Evolutionary conservation across 1,140 invertebrate species (phyloP).

Genomic region (Leucophenga varia): DNA sequence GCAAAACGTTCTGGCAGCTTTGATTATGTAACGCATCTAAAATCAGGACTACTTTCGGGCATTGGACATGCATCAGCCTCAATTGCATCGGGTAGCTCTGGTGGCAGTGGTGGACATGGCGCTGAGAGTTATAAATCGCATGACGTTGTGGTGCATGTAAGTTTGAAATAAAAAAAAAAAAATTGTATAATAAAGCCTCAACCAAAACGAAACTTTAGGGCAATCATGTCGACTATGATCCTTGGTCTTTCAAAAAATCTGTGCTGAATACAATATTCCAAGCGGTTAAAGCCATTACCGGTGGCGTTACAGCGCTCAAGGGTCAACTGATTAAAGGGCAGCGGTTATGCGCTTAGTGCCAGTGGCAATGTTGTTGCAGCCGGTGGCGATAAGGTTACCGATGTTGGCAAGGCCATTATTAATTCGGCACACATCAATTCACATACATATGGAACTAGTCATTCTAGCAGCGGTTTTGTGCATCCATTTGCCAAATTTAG

Average conservation of each 20-base stretch:
- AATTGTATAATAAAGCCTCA: not conserved
- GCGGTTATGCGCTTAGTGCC: constrained; percentile 72
- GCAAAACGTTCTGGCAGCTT: constrained; percentile 56
- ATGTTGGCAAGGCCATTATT: constrained; percentile 74
- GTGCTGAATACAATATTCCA: constrained; percentile 77
- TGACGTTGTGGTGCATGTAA: constrained; percentile 56
- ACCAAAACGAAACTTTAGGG: constrained; percentile 33
- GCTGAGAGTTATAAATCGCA: constrained; percentile 56
- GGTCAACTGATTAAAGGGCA: constrained; percentile 81
- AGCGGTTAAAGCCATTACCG: constrained; percentile 81
- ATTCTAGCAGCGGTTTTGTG: constrained; percentile 27
- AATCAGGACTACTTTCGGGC: constrained; percentile 61
- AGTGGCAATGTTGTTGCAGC: constrained; percentile 65
- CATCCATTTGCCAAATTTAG: constrained; percentile 46
- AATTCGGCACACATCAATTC: constrained; percentile 68
- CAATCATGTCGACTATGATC: constrained; percentile 63
- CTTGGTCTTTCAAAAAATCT: constrained; percentile 77
- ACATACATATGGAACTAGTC: constrained; percentile 44
- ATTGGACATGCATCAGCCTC: constrained; percentile 60
- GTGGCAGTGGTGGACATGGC: constrained; percentile 58
- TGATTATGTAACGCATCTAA: constrained; percentile 57
- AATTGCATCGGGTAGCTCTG: constrained; percentile 61
- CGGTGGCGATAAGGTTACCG: constrained; percentile 70
- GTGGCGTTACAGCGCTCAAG: constrained; percentile 78
- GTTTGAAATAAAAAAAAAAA: too few species aligned